Percentiles rank a stretch among this genome's conserved stretches.
Conservation (phyloP, 2,797 vertebrate species). For the Saxicola maurus region DNA sequence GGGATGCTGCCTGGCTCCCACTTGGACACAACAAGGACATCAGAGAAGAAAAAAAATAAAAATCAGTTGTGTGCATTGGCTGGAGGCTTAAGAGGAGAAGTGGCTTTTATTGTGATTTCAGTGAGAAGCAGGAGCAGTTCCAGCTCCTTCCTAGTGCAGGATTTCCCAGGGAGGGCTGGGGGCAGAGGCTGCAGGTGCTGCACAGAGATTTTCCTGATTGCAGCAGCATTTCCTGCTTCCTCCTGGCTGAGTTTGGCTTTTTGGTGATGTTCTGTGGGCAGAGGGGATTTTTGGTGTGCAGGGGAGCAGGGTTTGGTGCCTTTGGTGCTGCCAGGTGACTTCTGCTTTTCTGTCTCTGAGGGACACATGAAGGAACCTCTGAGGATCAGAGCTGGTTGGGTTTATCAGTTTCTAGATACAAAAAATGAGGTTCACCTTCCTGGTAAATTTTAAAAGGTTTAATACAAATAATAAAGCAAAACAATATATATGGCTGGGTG, state of each 20-base stretch:
- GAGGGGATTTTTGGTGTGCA: background rate
- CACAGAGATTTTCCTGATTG: fast-evolving
- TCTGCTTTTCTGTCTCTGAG: background rate
- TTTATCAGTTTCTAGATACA: background rate
- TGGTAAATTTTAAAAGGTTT: too few relatives aligned
- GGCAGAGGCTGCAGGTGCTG: background rate
- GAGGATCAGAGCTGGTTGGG: background rate
- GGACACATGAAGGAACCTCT: too few relatives aligned
- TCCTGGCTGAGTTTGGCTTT: background rate
- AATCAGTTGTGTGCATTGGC: fast-evolving
- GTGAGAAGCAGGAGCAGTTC: background rate
- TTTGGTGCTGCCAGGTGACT: background rate
- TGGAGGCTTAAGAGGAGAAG: background rate
- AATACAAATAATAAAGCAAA: too few relatives aligned
- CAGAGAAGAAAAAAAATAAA: background rate
- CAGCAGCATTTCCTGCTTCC: background rate
- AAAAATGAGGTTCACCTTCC: too few relatives aligned
- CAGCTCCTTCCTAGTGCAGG: fast-evolving
- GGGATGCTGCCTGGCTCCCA: background rate
- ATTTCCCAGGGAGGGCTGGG: background rate
- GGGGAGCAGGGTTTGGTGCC: background rate
- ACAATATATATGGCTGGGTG: too few relatives aligned
- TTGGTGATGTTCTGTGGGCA: background rate
- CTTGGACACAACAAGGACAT: background rate
- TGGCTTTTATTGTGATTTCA: background rate